Conservation (phyloP, 2,888 invertebrate genomes). For the Himalopsyche anomala region DNA sequence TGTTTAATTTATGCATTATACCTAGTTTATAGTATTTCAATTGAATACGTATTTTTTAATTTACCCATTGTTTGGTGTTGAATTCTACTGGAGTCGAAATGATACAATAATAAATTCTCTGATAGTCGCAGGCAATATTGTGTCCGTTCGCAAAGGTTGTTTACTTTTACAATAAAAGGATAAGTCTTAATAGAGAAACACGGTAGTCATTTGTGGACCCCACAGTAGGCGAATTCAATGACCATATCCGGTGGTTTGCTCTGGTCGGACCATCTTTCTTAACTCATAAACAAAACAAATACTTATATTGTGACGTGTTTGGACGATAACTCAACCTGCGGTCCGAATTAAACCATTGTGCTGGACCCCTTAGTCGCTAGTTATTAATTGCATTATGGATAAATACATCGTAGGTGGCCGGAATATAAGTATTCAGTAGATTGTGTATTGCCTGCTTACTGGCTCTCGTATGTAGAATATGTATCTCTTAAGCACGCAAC, state of each 20-base stretch:
- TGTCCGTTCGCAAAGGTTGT: background rate
- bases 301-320: constrained; percentile 53
- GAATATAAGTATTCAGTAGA: constrained; percentile 3
- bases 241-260: constrained; percentile 53
- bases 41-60: too few species aligned
- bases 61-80: too few species aligned
- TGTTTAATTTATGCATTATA: too few species aligned
- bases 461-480: background rate
- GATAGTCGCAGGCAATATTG: background rate
- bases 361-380: constrained; percentile 46
- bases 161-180: background rate
- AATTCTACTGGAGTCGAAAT: too few species aligned
- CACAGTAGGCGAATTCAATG: constrained; percentile 41
- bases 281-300: constrained; percentile 59
- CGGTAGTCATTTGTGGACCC: constrained; percentile 50
- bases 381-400: constrained; percentile 64
- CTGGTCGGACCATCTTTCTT: constrained; percentile 46
- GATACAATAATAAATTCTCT: too few species aligned
- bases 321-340: constrained; percentile 55
- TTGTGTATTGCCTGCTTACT: background rate
- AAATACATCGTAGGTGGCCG: constrained; percentile 60
- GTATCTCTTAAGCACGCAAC: background rate
- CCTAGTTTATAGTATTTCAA: too few species aligned
- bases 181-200: constrained; percentile 47
- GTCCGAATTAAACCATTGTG: constrained; percentile 61